These are phyloP conservation scores for Orchestia grillus DNA, from an alignment of 1,140 invertebrate species.

Conservation along the genomic window DNA sequence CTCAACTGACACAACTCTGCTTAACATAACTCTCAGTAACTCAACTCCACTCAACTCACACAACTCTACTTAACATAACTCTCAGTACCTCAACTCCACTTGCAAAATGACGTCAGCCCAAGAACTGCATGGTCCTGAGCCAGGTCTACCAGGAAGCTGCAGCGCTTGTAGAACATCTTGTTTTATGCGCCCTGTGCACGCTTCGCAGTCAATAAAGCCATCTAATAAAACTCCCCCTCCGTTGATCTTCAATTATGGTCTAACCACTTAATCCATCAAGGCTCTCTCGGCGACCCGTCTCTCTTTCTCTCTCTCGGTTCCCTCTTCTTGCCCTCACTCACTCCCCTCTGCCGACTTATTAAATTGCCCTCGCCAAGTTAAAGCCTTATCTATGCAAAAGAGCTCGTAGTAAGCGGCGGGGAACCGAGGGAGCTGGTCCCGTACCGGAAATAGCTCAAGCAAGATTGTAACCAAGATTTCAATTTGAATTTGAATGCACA, in stretches of 20 bases:
- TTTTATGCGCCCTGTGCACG: conserved; percentile 14
- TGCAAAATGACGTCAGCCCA: too few species aligned
- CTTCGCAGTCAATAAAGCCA: conserved; percentile 41
- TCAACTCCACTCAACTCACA: too few species aligned
- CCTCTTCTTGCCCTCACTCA: neutral
- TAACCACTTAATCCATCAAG: conserved; percentile 53
- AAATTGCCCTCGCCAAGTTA: conserved; percentile 39
- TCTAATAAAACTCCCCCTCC: conserved; percentile 51
- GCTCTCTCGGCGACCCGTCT: neutral
- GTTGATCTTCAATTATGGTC: conserved; percentile 52
- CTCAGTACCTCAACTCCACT: too few species aligned
- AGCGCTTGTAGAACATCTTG: conserved; percentile 41
- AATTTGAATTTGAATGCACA: conserved; percentile 48
- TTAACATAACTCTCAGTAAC: too few species aligned
- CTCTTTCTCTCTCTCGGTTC: neutral
- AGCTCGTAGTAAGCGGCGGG: neutral
- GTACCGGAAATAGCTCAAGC: conserved; percentile 40
- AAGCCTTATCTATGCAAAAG: conserved; percentile 50
- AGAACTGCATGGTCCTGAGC: too few species aligned
- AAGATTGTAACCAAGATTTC: conserved; percentile 56
- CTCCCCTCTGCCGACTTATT: conserved; percentile 45
- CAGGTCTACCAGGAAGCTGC: neutral
- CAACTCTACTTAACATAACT: too few species aligned
- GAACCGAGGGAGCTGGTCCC: neutral
- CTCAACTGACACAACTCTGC: too few species aligned